phyloP scores from a whole-genome alignment of 2,113 vertebrate species.

The Rhea americana region DNA sequence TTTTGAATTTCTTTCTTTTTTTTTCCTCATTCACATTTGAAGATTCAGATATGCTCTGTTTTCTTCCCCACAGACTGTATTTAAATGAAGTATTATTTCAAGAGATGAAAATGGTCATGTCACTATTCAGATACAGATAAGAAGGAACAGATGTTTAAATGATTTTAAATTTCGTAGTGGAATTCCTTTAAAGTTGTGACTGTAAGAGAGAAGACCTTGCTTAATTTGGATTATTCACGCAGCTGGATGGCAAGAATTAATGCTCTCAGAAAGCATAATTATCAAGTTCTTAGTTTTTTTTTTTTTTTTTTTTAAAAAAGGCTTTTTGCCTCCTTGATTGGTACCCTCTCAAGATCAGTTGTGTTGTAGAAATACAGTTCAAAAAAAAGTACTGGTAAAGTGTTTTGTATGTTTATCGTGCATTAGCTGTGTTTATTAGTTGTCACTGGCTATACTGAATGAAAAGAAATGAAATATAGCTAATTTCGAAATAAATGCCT shows the following conservation, averaged over 20 bases:
- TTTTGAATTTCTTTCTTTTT: not conserved
- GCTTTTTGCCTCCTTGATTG: not conserved
- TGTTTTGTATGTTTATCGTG: not conserved
- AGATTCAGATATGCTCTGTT: not conserved
- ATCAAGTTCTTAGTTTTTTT: not conserved
- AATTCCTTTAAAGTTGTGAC: not conserved
- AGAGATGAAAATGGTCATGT: not conserved
- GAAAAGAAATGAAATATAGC: not conserved
- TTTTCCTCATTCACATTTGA: not conserved
- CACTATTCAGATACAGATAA: not conserved
- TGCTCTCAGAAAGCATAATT: not conserved
- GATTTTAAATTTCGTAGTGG: not conserved
- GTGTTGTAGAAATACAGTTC: not conserved
- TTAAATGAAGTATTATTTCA: conserved; percentile 6
- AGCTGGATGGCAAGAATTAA: not conserved
- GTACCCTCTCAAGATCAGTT: not conserved
- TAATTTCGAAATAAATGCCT: not conserved
- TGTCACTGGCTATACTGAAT: not conserved
- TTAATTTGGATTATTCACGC: not conserved
- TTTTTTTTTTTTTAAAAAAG: not conserved
- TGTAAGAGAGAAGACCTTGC: not conserved
- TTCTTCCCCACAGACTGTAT: not conserved
- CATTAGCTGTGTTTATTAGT: not conserved
- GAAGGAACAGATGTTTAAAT: not conserved
- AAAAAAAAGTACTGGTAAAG: not conserved